Conservation (phyloP, 2,113 vertebrate genomes). For the Sakesphorus luctuosus region DNA sequence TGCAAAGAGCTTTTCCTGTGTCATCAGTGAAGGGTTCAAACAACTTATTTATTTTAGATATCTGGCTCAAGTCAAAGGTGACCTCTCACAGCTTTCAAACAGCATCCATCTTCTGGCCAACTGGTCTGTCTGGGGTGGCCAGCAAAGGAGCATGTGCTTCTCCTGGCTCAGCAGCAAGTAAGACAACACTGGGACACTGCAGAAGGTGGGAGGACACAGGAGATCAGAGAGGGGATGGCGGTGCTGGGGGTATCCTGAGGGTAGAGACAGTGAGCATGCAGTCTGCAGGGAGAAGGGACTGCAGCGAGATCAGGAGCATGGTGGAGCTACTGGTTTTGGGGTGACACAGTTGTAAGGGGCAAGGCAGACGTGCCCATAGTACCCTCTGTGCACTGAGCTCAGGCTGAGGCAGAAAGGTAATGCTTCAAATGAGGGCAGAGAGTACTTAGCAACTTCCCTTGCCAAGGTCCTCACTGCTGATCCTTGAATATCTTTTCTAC, state of each 20-base stretch:
- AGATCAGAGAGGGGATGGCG: neutral
- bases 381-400: neutral
- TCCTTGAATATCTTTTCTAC: slow-evolving; percentile 22
- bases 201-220: neutral
- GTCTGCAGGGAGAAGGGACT: neutral
- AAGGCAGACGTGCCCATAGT: neutral
- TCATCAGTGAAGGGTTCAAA: neutral
- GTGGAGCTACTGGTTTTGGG: neutral
- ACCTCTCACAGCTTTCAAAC: neutral
- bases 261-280: neutral
- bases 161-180: neutral
- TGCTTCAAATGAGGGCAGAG: neutral
- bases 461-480: neutral
- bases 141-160: neutral
- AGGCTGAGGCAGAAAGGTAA: neutral
- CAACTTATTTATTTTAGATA: neutral
- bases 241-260: neutral
- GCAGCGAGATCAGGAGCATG: accelerated
- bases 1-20: neutral
- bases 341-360: neutral
- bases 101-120: neutral
- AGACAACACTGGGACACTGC: neutral
- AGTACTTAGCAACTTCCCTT: slow-evolving; percentile 19
- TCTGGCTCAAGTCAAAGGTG: neutral
- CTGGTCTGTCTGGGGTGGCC: neutral